A percentile compares a stretch with the other conserved stretches of the same genome.
phyloP scores from a whole-genome alignment of 2,888 invertebrate genomes.

The Heterodera filipjevi region DNA sequence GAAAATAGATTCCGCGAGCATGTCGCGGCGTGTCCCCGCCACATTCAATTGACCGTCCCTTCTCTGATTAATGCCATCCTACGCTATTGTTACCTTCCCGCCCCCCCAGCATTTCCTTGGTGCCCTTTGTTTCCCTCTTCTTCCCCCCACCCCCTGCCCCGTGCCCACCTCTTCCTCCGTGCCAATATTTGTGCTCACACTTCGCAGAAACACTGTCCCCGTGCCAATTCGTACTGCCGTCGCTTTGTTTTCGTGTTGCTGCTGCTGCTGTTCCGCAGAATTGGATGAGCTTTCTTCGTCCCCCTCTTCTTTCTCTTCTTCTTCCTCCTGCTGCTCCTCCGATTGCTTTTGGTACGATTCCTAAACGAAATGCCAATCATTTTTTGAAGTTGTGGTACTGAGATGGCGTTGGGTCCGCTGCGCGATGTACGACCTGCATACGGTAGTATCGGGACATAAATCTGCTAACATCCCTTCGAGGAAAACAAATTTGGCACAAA shows the following conservation, averaged over 20 bases:
- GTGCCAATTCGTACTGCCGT: constrained; percentile 69
- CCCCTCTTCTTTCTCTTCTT: too few species aligned
- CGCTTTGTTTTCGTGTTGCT: constrained; percentile 69
- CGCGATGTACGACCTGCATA: constrained; percentile 67
- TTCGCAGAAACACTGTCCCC: constrained; percentile 70
- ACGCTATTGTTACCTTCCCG: background rate
- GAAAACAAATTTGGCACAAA: background rate
- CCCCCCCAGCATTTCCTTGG: too few species aligned
- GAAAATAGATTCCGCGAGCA: too few species aligned
- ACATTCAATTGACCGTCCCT: too few species aligned
- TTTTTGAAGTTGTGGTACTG: too few species aligned
- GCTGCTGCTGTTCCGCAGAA: constrained; percentile 51
- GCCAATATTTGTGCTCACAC: constrained; percentile 69
- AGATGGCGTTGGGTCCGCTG: too few species aligned
- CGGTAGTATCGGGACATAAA: constrained; percentile 70
- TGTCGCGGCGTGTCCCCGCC: too few species aligned
- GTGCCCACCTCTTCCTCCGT: constrained; percentile 65
- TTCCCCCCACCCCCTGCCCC: background rate
- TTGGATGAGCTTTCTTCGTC: background rate
- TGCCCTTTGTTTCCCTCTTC: background rate
- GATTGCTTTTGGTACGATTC: constrained; percentile 71
- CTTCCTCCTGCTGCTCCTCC: constrained; percentile 67
- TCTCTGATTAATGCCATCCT: too few species aligned
- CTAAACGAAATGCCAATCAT: background rate
- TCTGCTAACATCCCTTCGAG: constrained; percentile 47